Percentiles rank a stretch among this genome's conserved stretches.
These are phyloP conservation scores for Laticauda colubrina DNA, from an alignment of 2,113 vertebrate species.

Conservation along the genomic window DNA sequence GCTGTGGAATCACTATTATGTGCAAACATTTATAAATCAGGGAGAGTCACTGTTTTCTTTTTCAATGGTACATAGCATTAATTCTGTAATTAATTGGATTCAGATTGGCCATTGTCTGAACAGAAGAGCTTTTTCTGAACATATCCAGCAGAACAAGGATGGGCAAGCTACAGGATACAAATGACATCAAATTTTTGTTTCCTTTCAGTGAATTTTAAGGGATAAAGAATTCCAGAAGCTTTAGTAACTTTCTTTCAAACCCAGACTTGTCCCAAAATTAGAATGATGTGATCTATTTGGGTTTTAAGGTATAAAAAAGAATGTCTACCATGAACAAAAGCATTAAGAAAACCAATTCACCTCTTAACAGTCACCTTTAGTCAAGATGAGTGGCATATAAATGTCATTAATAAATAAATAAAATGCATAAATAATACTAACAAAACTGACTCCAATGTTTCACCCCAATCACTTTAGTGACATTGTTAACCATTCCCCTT, in stretches of 20 bases:
- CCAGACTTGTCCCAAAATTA: background rate
- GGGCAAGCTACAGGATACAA: background rate
- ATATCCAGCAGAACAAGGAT: background rate
- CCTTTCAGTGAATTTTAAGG: background rate
- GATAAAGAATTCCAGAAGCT: background rate
- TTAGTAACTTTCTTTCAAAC: background rate
- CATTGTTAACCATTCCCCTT: background rate
- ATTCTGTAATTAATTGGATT: background rate
- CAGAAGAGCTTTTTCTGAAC: background rate
- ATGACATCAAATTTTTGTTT: background rate
- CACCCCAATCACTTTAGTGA: background rate
- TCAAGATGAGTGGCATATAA: background rate
- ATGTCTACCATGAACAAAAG: background rate
- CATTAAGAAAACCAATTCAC: background rate
- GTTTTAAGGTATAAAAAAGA: background rate
- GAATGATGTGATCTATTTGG: background rate
- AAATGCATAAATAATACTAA: background rate
- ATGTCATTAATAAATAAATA: background rate
- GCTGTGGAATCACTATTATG: background rate
- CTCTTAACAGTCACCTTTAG: background rate
- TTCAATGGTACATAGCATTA: background rate
- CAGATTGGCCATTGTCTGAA: background rate
- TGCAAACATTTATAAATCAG: background rate
- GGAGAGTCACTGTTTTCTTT: background rate
- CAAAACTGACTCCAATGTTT: background rate